Base-by-base conservation (phyloP, 1,140 invertebrate species). In the Drosophila ogumai region DNA sequence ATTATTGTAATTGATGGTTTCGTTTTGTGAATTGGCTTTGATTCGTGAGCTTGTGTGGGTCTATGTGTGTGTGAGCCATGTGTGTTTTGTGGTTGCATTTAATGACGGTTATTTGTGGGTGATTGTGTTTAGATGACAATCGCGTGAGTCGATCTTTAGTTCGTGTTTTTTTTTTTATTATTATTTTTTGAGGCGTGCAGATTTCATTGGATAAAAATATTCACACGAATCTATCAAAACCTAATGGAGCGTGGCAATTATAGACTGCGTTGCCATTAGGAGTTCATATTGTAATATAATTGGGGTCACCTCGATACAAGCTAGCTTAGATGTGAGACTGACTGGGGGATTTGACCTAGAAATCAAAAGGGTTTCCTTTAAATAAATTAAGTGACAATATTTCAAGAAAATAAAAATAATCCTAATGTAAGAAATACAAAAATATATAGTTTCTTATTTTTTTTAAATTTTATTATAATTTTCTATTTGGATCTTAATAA, bases 1-100 rank as follows among this genome's bases (percentile, higher is more conserved):
- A 72, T 73, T 73, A 59, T 73, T 73, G 84, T 84, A 84, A 87
- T 87, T 88, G 85, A 87, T 87, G 84, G 84, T 80, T 82, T 64
- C 80, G 74, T 64, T 80, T 69, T 60, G 76, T 58, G 59, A 81
- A 75, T 75, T 69, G 58, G 44, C 47, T 67, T 54, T 80, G 67
- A 77, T 82, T 73, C 25, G 61, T 49, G 43, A 41, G 32, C 34
- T 41, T 44, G 28, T 58, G 17, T 17, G 40, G 22, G 44, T 13
- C 22, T 25, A n/a, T 43, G 12, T 72, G 17, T 38, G 44, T 73
- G 25, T 38, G n/a, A n/a, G n/a, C 34, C 40, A 47, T 71, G 38
- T 61, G 50, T 55, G 52, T 55, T 55, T 55, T 78, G 50, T 84
- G 67, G 64, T 49, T 80, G 63, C 65, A 72, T 80, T 88, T 88